These are phyloP conservation scores for Agrotis exclamationis DNA, from an alignment of 2,888 invertebrate genomes.

Conservation along the genomic window DNA sequence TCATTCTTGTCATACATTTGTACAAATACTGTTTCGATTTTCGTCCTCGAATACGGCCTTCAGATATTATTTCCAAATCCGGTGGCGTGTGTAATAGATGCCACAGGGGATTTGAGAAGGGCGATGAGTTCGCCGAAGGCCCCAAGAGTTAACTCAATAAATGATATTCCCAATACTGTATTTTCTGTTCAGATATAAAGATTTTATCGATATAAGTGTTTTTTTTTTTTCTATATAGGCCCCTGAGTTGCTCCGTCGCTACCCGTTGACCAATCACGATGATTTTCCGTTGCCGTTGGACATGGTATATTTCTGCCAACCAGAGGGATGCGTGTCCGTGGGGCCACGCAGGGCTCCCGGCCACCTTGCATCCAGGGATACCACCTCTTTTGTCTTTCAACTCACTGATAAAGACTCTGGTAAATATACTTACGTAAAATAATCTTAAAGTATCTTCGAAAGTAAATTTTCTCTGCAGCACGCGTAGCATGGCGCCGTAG, in stretches of 20 bases:
- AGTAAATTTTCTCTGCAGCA: background rate
- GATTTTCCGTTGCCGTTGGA: conserved; percentile 99
- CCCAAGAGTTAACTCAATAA: conserved; percentile 14
- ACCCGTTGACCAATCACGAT: conserved; percentile 98
- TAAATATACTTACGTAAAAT: conserved; percentile 70
- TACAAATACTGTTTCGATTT: background rate
- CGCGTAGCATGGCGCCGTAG: too few species aligned
- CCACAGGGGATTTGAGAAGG: conserved; percentile 28
- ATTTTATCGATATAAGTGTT: background rate
- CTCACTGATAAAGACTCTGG: conserved; percentile 99
- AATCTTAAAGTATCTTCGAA: background rate
- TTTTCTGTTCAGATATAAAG: conserved; percentile 9
- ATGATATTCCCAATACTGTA: background rate
- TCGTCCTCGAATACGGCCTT: conserved; percentile 20
- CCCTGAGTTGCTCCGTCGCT: conserved; percentile 98
- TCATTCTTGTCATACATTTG: background rate
- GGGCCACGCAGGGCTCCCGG: conserved; percentile 94
- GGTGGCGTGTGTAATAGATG: conserved; percentile 15
- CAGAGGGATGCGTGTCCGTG: conserved; percentile 98
- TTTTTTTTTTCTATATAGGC: conserved; percentile 90
- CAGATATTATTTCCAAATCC: conserved; percentile 12
- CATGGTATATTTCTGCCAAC: conserved; percentile 99
- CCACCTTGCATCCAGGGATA: conserved; percentile 94
- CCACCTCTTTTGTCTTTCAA: conserved; percentile 99
- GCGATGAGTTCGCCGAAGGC: conserved; percentile 7